Evolutionary conservation across 2,888 invertebrate genomes (phyloP), one percentile per base, ranked within the genome.

Genomic region (Nineta flava): DNA sequence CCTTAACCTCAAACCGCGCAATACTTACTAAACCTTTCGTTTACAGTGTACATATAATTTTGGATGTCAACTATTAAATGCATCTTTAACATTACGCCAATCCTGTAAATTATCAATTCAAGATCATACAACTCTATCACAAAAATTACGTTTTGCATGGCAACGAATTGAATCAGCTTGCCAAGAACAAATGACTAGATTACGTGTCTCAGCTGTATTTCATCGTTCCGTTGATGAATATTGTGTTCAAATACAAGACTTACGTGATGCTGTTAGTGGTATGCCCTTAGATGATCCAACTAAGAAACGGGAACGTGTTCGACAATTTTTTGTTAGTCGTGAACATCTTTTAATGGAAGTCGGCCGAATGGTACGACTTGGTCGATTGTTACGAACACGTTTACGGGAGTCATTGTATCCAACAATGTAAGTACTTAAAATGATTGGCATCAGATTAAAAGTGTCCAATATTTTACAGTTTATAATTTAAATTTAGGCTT

Each of bases 21-120:
- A n/a, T n/a, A n/a, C n/a, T n/a, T n/a, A 41, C n/a, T 13, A 15
- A 41, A n/a, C 10, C n/a, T 44, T 44, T 21, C 3, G 4, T 54
- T 63, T 65, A 41, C 63, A 87, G 86, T 81, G 82, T 47, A 85
- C 86, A 15, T 86, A 80, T 64, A 82, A 86, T 56, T 88, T 87
- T 59, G 87, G 87, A 13, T 81, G 79, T 58, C 85, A 87, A 66
- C 67, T 87, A 53, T 67, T 86, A 46, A 79, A 81, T 58, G 86
- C 86, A 3, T 81, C 86, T 2, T 67, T 83, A 48, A 77, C 83
- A 12, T 62, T 88, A 52, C 70, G 87, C 45, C 75, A 82, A 53
- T 82, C 85, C 26, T 79, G 86, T 62, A 77, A 82, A 60, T 66
- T 82, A 55, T 69, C 74, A 17, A 61, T 72, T 49, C 75, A 75